These are phyloP conservation scores for Zygothrica quintamaculata DNA, from an alignment of 2,888 invertebrate genomes.

Conservation along the genomic window DNA sequence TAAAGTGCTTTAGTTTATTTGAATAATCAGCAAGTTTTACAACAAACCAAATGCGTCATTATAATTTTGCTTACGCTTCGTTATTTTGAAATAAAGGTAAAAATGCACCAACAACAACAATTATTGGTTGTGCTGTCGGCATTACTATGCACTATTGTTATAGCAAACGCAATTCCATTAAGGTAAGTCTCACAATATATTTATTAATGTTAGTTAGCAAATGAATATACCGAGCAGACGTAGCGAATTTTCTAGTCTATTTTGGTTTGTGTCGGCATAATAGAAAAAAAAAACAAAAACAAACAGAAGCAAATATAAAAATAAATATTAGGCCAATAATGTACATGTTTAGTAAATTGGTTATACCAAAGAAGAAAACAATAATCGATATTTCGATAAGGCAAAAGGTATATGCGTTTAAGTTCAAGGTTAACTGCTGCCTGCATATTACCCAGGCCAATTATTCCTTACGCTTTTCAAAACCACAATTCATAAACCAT, in stretches of 20 bases:
- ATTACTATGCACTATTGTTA: constrained; percentile 32
- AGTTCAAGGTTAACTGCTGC: constrained; percentile 67
- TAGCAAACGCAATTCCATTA: constrained; percentile 30
- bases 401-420: constrained; percentile 28
- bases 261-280: constrained; percentile 14
- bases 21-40: constrained; percentile 1
- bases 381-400: constrained; percentile 49
- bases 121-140: constrained; percentile 18
- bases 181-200: constrained; percentile 33
- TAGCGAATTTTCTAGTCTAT: constrained; percentile 34
- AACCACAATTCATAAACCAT: constrained; percentile 18
- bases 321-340: constrained; percentile 8
- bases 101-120: constrained; percentile 47
- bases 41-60: constrained; percentile 33
- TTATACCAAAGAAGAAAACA: neutral
- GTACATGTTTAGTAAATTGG: constrained; percentile 7
- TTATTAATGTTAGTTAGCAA: constrained; percentile 5
- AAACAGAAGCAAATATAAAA: neutral
- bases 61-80: constrained; percentile 30
- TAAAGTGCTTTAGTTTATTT: neutral
- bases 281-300: constrained; percentile 17
- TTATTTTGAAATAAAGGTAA: constrained; percentile 38
- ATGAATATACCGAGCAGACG: constrained; percentile 2
- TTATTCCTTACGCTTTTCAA: neutral
- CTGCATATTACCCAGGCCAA: neutral